A percentile compares a stretch with the other conserved stretches of the same genome.
Evolutionary conservation across 2,888 invertebrate species (phyloP).

Genomic region (Protonemura montana): DNA sequence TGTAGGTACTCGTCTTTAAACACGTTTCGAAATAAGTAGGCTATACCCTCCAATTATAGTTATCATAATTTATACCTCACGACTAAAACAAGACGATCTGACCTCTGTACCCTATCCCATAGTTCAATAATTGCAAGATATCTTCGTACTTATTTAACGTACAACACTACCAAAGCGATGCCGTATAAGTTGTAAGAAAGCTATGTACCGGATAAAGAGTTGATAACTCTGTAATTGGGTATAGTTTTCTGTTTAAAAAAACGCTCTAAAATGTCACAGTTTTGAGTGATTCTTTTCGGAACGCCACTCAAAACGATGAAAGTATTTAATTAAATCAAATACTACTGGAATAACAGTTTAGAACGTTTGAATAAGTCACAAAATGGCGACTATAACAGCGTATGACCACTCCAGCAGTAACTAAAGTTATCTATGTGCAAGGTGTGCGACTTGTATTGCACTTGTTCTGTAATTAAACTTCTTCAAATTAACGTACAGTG

Average conservation of each 20-base stretch:
- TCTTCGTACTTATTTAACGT: not conserved
- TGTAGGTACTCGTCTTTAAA: not conserved
- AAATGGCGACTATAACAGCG: too few species aligned
- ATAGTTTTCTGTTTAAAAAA: too few species aligned
- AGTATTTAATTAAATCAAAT: too few species aligned
- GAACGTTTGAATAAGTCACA: too few species aligned
- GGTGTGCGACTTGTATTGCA: not conserved
- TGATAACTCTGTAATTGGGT: too few species aligned
- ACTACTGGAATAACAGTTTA: too few species aligned
- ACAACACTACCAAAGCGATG: not conserved
- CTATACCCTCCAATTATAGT: not conserved
- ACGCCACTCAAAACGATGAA: too few species aligned
- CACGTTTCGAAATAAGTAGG: not conserved
- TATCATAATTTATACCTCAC: conserved; percentile 7
- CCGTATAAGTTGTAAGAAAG: too few species aligned
- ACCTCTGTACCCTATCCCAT: conserved; percentile 12
- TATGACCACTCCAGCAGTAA: too few species aligned
- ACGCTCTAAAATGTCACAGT: too few species aligned
- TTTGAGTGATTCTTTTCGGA: too few species aligned
- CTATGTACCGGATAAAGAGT: too few species aligned
- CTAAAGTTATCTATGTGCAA: not conserved
- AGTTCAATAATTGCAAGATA: conserved; percentile 1
- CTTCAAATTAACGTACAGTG: not conserved
- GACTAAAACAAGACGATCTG: not conserved
- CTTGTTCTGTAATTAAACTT: not conserved